Base-by-base conservation (phyloP, 2,888 invertebrate species). In the Melinaea menophilus region DNA sequence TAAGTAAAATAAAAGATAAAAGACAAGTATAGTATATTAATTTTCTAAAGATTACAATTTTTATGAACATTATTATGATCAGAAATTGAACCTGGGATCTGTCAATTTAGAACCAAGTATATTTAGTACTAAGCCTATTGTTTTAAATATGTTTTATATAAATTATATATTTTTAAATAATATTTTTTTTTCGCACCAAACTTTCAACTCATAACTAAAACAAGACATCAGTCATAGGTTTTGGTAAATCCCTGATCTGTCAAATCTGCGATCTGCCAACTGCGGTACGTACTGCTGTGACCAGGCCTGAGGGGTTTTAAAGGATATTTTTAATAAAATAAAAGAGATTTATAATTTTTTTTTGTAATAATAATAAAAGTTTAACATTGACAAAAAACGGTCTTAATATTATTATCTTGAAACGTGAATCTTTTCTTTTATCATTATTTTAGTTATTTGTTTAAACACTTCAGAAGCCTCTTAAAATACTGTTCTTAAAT, bases 171-270 rank as follows among this genome's bases (percentile, higher is more conserved):
- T 7, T 13, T 5, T 57, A 9, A n/a, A 41, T 56, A 46, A 47
- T 69, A 71, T 64, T 33, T 1, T 59, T 55, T 31, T 51, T 57
- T 41, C 47, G 56, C 41, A 54, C 5, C 45, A 35, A 47, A 13
- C 59, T 68, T 57, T 2, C 22, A 4, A 66, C 66, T 74, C 72
- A 59, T 56, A 61, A 45, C 72, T 74, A 80, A 79, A 78, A 79
- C 76, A 77, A 74, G 80, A 81, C 86, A 86, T 87, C 86, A 83
- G 75, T 88, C 87, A 86, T 80, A 82, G 84, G 84, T 83, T 84
- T 81, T 79, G 76, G 77, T 72, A 82, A 85, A 86, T 86, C 87
- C 88, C 85, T 85, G 81, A 85, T 85, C 86, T 86, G 87, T 87
- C 87, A 88, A 81, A 86, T 76, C 71, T 74, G 75, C 75, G 80